Base-by-base conservation (phyloP, 2,797 vertebrate species). In the Molossus molossus region DNA sequence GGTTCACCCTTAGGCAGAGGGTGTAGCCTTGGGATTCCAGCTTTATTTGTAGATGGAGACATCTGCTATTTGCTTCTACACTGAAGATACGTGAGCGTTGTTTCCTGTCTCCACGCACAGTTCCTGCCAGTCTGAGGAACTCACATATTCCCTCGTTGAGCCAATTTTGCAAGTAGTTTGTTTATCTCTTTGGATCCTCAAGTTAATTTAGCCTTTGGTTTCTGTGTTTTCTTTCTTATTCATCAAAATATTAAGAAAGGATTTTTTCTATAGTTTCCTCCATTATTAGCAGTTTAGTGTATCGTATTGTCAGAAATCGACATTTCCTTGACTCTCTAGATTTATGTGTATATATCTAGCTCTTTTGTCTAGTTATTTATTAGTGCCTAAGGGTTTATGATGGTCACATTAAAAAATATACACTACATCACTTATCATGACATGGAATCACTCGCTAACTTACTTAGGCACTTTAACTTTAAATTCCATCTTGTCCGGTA, bases 401-500 rank as follows among this genome's bases (percentile, higher is more conserved):
- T 40, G n/a, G 9, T 80, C 65, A 80, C 14, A 50, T 84, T 79
- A 89, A 73, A 82, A 94, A 40, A 76, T 33, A 86, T 37, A 53
- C 15, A 69, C 18, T 21, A 14, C 4, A 73, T 25, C 40, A 64
- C 21, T 69, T 89, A 37, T 70, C 29, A n/a, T 72, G 69, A 88
- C 12, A 88, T 23, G 37, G 72, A 53, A 72, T 65, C 9, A 60
- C 12, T 83, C 13, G 81, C n/a, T 29, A 57, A 50, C 25, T 53
- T 82, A 65, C 48, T 92, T 62, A 69, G 17, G 76, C 8, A 37
- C 27, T 91, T 92, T 75, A 72, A 79, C 8, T 85, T 90, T 77
- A 85, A 88, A 85, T 72, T 33, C 27, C 3, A 55, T 55, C 58
- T 94, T 75, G 12, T 85, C 55, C 65, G 64, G 7, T 65, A 94